Conservation (phyloP, 2,797 vertebrate species). For the Cetoscarus ocellatus region DNA sequence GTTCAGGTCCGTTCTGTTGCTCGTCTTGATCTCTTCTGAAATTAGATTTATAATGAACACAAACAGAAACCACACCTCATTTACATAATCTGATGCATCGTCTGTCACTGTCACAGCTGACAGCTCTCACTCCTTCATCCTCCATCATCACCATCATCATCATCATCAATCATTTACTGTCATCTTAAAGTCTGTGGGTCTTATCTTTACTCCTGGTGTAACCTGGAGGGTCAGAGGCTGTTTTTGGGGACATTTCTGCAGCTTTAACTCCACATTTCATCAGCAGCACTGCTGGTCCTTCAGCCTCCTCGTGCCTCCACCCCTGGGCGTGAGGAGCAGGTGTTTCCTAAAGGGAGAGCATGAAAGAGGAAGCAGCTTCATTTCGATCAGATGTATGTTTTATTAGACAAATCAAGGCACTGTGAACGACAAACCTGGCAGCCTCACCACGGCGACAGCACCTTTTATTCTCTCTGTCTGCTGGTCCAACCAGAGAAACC, state of each 20-base stretch:
- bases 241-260: conserved; percentile 1
- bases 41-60: conserved; percentile 2
- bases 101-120: conserved; percentile 29
- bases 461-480: neutral
- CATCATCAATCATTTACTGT: neutral
- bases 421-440: conserved; percentile 1
- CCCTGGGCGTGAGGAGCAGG: conserved; percentile 52
- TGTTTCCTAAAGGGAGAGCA: conserved; percentile 57
- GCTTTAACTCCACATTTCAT: neutral
- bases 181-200: neutral
- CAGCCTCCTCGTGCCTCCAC: neutral
- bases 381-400: conserved; percentile 1
- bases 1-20: neutral
- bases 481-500: neutral
- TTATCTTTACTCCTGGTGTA: neutral
- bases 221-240: no score
- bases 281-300: rapidly evolving
- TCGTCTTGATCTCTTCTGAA: conserved; percentile 12
- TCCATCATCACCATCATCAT: rapidly evolving
- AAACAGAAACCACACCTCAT: conserved; percentile 29
- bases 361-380: conserved; percentile 58
- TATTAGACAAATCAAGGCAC: conserved; percentile 14
- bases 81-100: conserved; percentile 57
- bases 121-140: neutral
- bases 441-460: neutral